These are phyloP conservation scores for Fulica atra DNA, from an alignment of 2,113 vertebrate species.

Conservation along the genomic window DNA sequence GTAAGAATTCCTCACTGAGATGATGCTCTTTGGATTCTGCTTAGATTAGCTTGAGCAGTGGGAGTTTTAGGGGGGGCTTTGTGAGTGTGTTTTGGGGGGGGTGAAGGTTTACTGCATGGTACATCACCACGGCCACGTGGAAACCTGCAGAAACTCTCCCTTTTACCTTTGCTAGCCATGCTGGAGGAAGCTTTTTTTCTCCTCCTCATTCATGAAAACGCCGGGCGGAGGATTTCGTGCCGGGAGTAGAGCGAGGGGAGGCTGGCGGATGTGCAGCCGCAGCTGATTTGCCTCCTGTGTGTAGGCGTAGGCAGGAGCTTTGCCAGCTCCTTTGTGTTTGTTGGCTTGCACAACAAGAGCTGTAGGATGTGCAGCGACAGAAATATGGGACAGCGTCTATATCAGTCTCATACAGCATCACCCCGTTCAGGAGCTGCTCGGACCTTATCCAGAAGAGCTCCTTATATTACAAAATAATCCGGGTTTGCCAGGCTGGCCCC, in stretches of 20 bases:
- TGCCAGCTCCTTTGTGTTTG: slow-evolving; percentile 34
- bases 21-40: neutral
- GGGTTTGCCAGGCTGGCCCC: neutral
- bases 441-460: neutral
- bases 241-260: neutral
- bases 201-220: slow-evolving; percentile 18
- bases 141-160: neutral
- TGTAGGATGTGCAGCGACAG: neutral
- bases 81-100: no score
- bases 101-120: accelerated
- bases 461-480: neutral
- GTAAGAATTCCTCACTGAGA: accelerated
- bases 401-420: neutral
- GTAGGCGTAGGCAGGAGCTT: neutral
- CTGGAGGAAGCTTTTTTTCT: neutral
- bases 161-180: accelerated
- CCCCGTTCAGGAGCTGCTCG: neutral
- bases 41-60: neutral
- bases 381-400: neutral
- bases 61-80: no score
- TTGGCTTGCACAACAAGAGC: slow-evolving; percentile 2
- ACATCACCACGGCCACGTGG: neutral
- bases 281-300: neutral
- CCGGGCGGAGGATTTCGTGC: neutral
- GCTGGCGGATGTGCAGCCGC: neutral